Evolutionary conservation across 2,797 vertebrate species (phyloP).

Genomic region (Clarias pachynema): DNA sequence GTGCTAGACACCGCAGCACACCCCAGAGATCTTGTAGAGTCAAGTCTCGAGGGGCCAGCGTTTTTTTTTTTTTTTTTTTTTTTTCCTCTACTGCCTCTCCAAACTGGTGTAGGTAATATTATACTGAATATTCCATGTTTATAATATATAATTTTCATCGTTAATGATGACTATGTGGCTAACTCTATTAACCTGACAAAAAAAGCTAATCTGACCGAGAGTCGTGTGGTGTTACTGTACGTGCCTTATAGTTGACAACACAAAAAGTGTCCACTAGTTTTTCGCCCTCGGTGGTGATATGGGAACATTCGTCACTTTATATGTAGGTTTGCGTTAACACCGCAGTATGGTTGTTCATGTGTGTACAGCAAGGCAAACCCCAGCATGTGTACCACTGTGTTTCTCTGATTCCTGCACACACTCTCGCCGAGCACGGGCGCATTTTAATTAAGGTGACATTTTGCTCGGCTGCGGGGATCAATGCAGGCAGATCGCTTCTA

Average conservation of each 20-base stretch:
- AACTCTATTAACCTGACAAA: neutral
- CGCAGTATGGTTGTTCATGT: slow-evolving; percentile 37
- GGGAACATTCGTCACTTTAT: neutral
- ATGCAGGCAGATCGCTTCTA: slow-evolving; percentile 59
- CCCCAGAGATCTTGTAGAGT: too few relatives aligned
- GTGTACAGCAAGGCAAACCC: slow-evolving; percentile 36
- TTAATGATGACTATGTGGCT: neutral
- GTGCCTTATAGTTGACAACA: neutral
- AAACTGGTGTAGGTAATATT: neutral
- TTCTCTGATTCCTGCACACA: slow-evolving; percentile 71
- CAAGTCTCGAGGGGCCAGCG: too few relatives aligned
- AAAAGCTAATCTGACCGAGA: neutral
- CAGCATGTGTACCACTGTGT: slow-evolving; percentile 55
- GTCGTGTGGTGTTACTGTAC: neutral
- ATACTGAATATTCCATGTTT: neutral
- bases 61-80: neutral
- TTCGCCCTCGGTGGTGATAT: neutral
- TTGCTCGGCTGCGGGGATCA: slow-evolving; percentile 67
- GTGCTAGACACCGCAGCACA: too few relatives aligned
- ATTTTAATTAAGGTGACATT: slow-evolving; percentile 72
- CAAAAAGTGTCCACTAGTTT: neutral
- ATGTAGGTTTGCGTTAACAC: neutral
- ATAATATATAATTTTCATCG: neutral
- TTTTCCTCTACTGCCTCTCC: too few relatives aligned
- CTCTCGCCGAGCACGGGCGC: slow-evolving; percentile 61